A percentile compares a stretch with the other conserved stretches of the same genome.
phyloP scores from a whole-genome alignment of 2,888 invertebrate genomes.

The Aradus depressus region DNA sequence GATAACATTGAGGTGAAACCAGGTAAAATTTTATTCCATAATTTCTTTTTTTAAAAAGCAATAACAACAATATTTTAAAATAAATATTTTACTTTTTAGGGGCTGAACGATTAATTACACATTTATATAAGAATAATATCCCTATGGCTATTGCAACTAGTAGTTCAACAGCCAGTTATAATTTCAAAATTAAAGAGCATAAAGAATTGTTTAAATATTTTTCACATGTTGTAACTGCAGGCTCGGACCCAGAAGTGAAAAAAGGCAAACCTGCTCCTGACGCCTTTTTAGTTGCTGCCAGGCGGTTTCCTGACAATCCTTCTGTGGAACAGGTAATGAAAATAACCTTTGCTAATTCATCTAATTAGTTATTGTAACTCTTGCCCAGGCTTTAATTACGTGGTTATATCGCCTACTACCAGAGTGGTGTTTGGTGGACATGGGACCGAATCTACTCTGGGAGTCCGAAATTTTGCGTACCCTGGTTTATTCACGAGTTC shows the following conservation, averaged over 20 bases:
- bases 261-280: slow-evolving; percentile 83
- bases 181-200: slow-evolving; percentile 54
- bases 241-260: slow-evolving; percentile 72
- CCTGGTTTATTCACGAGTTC: no score
- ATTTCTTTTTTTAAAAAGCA: no score
- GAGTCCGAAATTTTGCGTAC: no score
- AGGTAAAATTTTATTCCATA: slow-evolving; percentile 45
- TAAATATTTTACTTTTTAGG: slow-evolving; percentile 44
- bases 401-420: no score
- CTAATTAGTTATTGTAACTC: no score
- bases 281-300: slow-evolving; percentile 66
- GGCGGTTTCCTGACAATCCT: slow-evolving; percentile 58
- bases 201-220: slow-evolving; percentile 56
- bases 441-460: no score
- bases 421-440: no score
- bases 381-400: no score
- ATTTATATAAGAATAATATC: slow-evolving; percentile 58
- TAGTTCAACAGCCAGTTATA: slow-evolving; percentile 58
- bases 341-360: no score
- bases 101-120: slow-evolving; percentile 62
- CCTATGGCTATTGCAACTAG: slow-evolving; percentile 85
- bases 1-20: slow-evolving; percentile 52
- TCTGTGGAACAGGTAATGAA: no score
- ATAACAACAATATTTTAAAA: not conserved
- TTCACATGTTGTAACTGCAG: slow-evolving; percentile 67